A percentile compares a stretch with the other conserved stretches of the same genome.
Conservation (phyloP, 2,113 vertebrate species). For the Phylloscopus trochilus region DNA sequence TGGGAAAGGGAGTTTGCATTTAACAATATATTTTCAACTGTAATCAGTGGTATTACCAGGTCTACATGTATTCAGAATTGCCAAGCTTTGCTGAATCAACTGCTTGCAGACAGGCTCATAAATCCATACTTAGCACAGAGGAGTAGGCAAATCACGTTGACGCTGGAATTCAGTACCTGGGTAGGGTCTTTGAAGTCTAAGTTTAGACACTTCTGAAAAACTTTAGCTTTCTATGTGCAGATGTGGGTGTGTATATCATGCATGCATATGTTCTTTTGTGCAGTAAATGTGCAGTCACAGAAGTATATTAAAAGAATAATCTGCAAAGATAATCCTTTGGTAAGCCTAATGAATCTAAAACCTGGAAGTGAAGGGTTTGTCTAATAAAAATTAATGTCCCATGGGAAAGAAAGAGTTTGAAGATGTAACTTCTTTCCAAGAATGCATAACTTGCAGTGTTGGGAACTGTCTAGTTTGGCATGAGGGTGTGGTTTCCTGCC, state of each 20-base stretch:
- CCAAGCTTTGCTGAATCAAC: background rate
- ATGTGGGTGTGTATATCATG: background rate
- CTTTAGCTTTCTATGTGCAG: background rate
- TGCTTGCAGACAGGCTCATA: background rate
- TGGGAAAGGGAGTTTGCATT: background rate
- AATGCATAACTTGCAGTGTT: background rate
- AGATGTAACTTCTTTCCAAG: background rate
- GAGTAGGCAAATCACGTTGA: background rate
- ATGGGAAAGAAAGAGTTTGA: background rate
- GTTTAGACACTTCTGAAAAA: background rate
- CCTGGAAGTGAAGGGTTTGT: background rate
- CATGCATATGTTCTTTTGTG: background rate
- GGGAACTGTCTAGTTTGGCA: background rate
- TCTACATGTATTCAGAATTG: background rate
- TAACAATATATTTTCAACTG: background rate
- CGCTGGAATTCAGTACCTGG: background rate
- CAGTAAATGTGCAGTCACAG: background rate
- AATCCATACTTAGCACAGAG: background rate
- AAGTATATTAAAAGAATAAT: background rate
- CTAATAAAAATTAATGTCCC: background rate
- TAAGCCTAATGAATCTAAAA: background rate
- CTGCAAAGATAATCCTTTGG: background rate
- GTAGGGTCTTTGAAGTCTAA: background rate
- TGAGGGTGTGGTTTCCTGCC: background rate
- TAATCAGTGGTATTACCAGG: background rate